A percentile compares a stretch with the other conserved stretches of the same genome.
Evolutionary conservation across 2,113 vertebrate genomes (phyloP).

Genomic region (Colius striatus): DNA sequence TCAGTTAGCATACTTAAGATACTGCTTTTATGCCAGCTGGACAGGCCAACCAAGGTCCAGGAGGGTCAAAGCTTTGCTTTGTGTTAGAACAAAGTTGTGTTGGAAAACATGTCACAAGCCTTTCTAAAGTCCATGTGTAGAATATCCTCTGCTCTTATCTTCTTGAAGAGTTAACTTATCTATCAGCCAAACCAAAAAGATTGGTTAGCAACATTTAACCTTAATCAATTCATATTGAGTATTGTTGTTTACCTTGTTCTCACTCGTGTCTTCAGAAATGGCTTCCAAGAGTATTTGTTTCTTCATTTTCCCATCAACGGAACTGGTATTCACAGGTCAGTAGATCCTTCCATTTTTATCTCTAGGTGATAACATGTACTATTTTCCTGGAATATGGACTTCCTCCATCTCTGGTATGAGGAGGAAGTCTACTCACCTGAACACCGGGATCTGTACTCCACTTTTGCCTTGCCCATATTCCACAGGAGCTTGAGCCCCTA

Average conservation of each 20-base stretch:
- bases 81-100: not conserved
- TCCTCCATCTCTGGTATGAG: not conserved
- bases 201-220: not conserved
- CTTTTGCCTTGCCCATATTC: not conserved
- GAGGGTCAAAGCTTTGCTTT: not conserved
- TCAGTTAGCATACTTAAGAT: not conserved
- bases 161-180: not conserved
- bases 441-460: not conserved
- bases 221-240: not conserved
- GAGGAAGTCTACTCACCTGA: not conserved
- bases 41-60: not conserved
- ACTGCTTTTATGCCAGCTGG: not conserved
- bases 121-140: not conserved
- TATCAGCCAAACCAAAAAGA: not conserved
- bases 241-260: not conserved
- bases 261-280: not conserved
- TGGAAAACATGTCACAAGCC: not conserved
- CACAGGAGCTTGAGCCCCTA: not conserved
- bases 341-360: not conserved
- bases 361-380: not conserved
- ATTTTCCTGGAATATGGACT: not conserved
- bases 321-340: not conserved
- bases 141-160: not conserved
- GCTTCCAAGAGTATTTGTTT: not conserved
- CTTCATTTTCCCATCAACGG: not conserved